phyloP scores from a whole-genome alignment of 1,140 invertebrate genomes.

The Brachionus rotundiformis region DNA sequence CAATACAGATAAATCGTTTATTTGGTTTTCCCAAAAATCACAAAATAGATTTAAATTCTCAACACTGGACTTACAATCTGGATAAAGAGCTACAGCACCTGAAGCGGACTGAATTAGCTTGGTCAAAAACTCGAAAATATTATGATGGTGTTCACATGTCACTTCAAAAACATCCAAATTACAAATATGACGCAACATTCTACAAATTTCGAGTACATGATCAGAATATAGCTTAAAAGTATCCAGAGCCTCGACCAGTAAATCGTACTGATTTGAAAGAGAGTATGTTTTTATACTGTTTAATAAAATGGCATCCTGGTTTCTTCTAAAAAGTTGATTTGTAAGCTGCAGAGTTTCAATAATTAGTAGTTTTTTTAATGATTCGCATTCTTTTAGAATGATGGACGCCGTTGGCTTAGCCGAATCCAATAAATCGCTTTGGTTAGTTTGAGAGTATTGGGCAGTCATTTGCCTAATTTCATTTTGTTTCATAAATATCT shows the following conservation, averaged over 20 bases:
- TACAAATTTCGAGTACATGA: conserved; percentile 61
- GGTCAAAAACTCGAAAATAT: conserved; percentile 28
- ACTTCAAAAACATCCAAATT: conserved; percentile 26
- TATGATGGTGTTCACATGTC: conserved; percentile 48
- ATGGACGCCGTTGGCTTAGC: neutral
- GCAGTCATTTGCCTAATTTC: conserved; percentile 55
- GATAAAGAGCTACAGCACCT: conserved; percentile 67
- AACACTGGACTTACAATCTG: conserved; percentile 88
- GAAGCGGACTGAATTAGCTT: conserved; percentile 10
- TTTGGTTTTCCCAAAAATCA: conserved; percentile 92
- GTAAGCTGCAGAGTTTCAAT: conserved; percentile 16
- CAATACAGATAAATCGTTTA: conserved; percentile 79
- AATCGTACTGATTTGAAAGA: conserved; percentile 17
- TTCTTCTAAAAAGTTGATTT: conserved; percentile 26
- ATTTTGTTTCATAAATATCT: conserved; percentile 85
- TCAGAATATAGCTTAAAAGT: conserved; percentile 17
- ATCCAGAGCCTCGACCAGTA: conserved; percentile 1
- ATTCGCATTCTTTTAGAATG: conserved; percentile 16
- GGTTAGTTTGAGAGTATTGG: neutral
- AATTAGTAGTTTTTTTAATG: conserved; percentile 25
- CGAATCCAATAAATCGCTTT: neutral
- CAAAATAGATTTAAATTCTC: conserved; percentile 97
- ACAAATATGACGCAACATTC: conserved; percentile 77
- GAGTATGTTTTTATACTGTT: conserved; percentile 38
- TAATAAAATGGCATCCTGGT: conserved; percentile 37